Evolutionary conservation across 2,888 invertebrate genomes (phyloP), one percentile per base, ranked within the genome.

Genomic region (Drosophila vallismaia): DNA sequence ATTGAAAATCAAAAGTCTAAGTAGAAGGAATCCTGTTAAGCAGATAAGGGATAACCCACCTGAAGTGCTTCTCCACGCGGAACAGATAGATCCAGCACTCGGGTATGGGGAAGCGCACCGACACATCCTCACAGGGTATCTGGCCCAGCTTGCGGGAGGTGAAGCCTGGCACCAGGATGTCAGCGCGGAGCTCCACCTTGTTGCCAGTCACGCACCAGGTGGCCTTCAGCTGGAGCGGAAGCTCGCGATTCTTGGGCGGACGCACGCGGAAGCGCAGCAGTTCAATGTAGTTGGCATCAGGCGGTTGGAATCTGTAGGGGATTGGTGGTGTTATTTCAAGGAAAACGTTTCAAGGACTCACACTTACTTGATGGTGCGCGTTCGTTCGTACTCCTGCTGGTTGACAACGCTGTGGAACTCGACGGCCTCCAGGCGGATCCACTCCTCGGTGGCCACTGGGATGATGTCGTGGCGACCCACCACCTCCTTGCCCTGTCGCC

Each of bases 11-110:
- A 44, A 1, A 24, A 42, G 6, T 7, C 4, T 12, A 2, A 0
- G n/a, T 2, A 36, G 6, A 6, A 36, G 36, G n/a, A 36, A 8
- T 8, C 9, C 14, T n/a, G 5, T 5, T 0, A 90, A 28, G 28
- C 6, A 4, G 28, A 9, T 2, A 2, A 33, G 0, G 5, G 4
- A 19, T 5, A 2, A 9, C 52, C 42, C 48, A 93, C 89, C 93
- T 92, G 92, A 99, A 99, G 92, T 99, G 97, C 90, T 98, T 98
- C 92, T 99, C 99, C 46, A 98, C 98, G 71, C 99, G 94, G 93
- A 99, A 99, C 89, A 99, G 93, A 92, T 99, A 99, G 89, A 99
- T 99, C 99, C 99, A 99, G 90, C 97, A 97, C 92, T 99, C 99
- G 19, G 99, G 99, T 87, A 99, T 97, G 10, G 99, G 99, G 92